Conservation (phyloP, 2,113 vertebrate species). For the Pungitius pungitius region DNA sequence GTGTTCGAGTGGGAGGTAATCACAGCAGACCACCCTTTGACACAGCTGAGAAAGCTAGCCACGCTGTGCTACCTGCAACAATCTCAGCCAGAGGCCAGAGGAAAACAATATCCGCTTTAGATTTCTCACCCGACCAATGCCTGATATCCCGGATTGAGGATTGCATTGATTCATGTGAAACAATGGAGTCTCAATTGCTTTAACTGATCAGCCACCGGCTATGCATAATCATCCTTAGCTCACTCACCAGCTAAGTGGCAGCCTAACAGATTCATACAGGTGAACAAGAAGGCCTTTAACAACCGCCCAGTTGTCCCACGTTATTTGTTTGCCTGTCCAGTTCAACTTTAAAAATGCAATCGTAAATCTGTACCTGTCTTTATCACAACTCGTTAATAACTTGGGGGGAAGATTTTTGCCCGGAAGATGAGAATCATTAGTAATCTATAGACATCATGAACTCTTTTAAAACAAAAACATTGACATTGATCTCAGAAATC, state of each 20-base stretch:
- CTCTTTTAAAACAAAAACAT: background rate
- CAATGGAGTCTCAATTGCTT: background rate
- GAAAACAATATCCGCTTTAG: background rate
- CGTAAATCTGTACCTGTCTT: background rate
- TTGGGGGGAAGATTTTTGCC: background rate
- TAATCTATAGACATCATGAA: background rate
- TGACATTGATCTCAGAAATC: background rate
- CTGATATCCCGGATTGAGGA: background rate
- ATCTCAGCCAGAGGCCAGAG: background rate
- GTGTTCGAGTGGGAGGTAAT: conserved; percentile 15
- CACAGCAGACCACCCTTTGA: conserved; percentile 16
- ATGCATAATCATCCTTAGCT: background rate
- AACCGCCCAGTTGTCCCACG: background rate
- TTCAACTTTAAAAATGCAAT: background rate
- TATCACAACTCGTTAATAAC: background rate
- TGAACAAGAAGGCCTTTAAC: background rate
- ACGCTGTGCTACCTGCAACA: background rate
- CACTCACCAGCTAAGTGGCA: conserved; percentile 11
- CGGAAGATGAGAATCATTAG: background rate
- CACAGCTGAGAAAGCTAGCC: conserved; percentile 6
- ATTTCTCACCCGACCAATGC: background rate
- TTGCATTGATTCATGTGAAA: background rate
- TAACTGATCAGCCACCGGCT: conserved; percentile 11
- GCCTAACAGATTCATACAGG: background rate
- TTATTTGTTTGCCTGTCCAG: background rate